Base-by-base conservation (phyloP, 30 jellyfish, hydroid and myxozoan species). In the Rhopilema esculentum region DNA sequence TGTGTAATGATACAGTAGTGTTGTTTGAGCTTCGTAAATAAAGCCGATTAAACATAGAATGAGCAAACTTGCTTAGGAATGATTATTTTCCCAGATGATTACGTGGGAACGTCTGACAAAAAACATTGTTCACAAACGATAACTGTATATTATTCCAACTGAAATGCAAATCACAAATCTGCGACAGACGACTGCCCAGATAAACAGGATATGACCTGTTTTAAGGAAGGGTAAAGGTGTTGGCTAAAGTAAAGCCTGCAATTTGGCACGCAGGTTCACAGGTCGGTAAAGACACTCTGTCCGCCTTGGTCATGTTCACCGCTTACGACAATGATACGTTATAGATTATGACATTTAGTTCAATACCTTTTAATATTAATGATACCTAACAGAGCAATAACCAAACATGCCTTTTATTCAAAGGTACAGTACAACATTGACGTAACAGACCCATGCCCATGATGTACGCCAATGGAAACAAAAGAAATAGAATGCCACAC, bases 41-140 rank as follows among this genome's bases (percentile, higher is more conserved):
- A 40, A 40, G 57, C 57, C 57, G 57, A 40, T 40, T 63, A 63
- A 63, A 19, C 73, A n/a, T 19, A 18, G 30, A 63, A 63, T 19
- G 73, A 24, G 30, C 30, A 63, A 63, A 63, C 73, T 63, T 63
- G 30, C 73, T n/a, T 19, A 63, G 16, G 30, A 24, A n/a, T 63
- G 18, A 63, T 63, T 24, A 63, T 63, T 63, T 8, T 24, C 30
- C 8, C 73, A 63, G 73, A 63, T 63, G 73, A 63, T 7, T 63
- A 8, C 73, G 73, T 63, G 73, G 73, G 73, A 63, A 63, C 30
- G 27, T 63, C 73, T n/a, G 29, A 18, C 73, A 63, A 63, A 19
- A 9, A 63, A 63, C 30, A 63, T 63, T 63, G 73, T 24, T 63
- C 30, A 24, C 8, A n/a, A 18, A 40, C n/a, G n/a, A n/a, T n/a